Evolutionary conservation across 2,797 vertebrate genomes (phyloP).

Genomic region (Neosilurus mollespiculum): DNA sequence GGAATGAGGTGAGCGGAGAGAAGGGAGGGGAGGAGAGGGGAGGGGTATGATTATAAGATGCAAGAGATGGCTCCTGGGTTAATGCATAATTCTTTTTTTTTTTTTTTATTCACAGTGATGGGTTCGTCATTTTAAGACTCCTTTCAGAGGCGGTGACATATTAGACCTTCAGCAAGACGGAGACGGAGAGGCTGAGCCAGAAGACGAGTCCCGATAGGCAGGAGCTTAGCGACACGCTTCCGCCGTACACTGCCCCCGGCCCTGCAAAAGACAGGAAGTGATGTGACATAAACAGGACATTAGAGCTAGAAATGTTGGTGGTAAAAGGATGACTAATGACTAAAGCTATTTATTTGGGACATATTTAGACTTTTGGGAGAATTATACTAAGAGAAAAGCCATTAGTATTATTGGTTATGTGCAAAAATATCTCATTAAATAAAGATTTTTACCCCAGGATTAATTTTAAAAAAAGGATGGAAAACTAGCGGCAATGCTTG

Average conservation of each 20-base stretch:
- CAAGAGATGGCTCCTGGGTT: slow-evolving; percentile 85
- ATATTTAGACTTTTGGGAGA: too few species aligned
- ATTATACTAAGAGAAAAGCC: not conserved
- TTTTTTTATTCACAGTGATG: slow-evolving; percentile 86
- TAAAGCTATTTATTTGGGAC: not conserved
- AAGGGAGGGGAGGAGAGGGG: slow-evolving; percentile 19
- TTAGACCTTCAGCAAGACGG: slow-evolving; percentile 76
- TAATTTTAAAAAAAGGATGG: too few species aligned
- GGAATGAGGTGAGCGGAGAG: slow-evolving; percentile 21
- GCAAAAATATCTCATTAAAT: not conserved
- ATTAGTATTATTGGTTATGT: not conserved
- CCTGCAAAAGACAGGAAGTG: slow-evolving; percentile 60
- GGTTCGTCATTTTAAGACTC: slow-evolving; percentile 86
- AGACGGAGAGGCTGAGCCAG: slow-evolving; percentile 69
- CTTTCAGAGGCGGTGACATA: slow-evolving; percentile 57
- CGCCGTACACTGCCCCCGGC: slow-evolving; percentile 73
- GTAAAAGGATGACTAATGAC: not conserved
- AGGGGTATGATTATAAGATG: slow-evolving; percentile 66
- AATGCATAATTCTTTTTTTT: slow-evolving; percentile 85
- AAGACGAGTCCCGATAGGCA: slow-evolving; percentile 63
- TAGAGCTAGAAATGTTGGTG: not conserved
- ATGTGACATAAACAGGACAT: not conserved
- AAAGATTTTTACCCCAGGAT: not conserved
- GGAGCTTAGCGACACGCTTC: slow-evolving; percentile 61
- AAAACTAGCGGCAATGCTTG: not conserved